Evolutionary conservation across 2,888 invertebrate species (phyloP).

Genomic region (Pseudeuparius sepicola): DNA sequence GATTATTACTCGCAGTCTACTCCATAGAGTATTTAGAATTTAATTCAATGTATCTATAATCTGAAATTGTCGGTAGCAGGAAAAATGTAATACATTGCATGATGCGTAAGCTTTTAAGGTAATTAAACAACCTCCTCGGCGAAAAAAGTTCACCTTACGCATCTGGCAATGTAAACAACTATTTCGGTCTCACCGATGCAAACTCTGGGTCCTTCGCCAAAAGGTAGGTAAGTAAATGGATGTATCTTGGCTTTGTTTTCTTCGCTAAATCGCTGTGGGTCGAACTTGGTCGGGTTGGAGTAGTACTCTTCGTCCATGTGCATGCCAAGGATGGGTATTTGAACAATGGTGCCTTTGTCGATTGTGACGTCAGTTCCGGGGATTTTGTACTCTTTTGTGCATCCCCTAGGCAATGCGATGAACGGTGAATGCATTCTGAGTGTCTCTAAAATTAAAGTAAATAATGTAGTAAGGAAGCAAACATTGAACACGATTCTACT

Average conservation of each 20-base stretch:
- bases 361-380: conserved; percentile 31
- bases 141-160: too few species aligned
- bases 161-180: too few species aligned
- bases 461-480: conserved; percentile 2
- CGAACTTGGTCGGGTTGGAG: conserved; percentile 26
- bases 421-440: conserved; percentile 34
- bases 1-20: too few species aligned
- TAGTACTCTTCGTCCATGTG: conserved; percentile 28
- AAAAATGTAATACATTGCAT: too few species aligned
- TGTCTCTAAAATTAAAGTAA: conserved; percentile 31
- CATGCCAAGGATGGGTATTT: conserved; percentile 28
- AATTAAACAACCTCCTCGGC: too few species aligned
- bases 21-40: too few species aligned
- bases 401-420: conserved; percentile 22
- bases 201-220: conserved; percentile 35
- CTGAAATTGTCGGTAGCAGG: too few species aligned
- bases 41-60: too few species aligned
- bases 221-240: conserved; percentile 29
- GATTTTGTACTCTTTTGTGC: conserved; percentile 28
- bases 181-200: conserved; percentile 35
- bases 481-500: conserved; percentile 8
- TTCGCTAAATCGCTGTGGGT: conserved; percentile 27
- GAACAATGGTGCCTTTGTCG: conserved; percentile 31
- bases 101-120: too few species aligned
- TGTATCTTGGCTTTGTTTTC: conserved; percentile 22